Percentiles rank a stretch among this genome's conserved stretches.
These are phyloP conservation scores for Dendrolimus kikuchii DNA, from an alignment of 1,140 invertebrate species.

Conservation along the genomic window DNA sequence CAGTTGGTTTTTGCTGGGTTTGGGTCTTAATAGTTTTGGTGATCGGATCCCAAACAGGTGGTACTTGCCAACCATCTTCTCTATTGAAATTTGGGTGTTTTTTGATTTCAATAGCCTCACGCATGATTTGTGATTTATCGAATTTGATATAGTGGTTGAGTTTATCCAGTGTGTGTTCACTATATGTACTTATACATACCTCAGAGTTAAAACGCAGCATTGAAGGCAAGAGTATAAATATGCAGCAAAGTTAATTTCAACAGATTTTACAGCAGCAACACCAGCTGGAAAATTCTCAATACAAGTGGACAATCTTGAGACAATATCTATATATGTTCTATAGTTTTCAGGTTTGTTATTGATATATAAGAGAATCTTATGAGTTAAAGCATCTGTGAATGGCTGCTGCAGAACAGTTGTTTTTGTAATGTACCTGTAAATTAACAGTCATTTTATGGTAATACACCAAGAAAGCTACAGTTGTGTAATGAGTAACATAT, in stretches of 20 bases:
- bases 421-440: constrained; percentile 40
- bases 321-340: constrained; percentile 21
- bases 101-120: too few relatives aligned
- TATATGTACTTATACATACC: constrained; percentile 15
- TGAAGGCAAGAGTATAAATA: constrained; percentile 31
- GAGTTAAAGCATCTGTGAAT: constrained; percentile 30
- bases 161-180: too few relatives aligned
- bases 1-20: too few relatives aligned
- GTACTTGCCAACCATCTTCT: too few relatives aligned
- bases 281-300: constrained; percentile 46
- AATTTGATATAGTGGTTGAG: too few relatives aligned
- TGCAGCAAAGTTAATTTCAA: constrained; percentile 24
- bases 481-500: too few relatives aligned
- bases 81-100: too few relatives aligned
- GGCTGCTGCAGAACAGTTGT: constrained; percentile 22
- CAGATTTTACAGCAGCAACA: constrained; percentile 20
- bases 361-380: constrained; percentile 18
- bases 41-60: too few relatives aligned
- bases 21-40: too few relatives aligned
- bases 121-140: too few relatives aligned
- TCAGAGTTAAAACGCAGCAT: constrained; percentile 28
- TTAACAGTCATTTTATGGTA: constrained; percentile 4
- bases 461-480: too few relatives aligned
- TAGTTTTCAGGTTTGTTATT: constrained; percentile 12
- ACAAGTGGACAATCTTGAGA: constrained; percentile 30